Percentiles rank a stretch among this genome's conserved stretches.
phyloP scores from a whole-genome alignment of 2,888 invertebrate species.

The Drosophila atroscutellata region DNA sequence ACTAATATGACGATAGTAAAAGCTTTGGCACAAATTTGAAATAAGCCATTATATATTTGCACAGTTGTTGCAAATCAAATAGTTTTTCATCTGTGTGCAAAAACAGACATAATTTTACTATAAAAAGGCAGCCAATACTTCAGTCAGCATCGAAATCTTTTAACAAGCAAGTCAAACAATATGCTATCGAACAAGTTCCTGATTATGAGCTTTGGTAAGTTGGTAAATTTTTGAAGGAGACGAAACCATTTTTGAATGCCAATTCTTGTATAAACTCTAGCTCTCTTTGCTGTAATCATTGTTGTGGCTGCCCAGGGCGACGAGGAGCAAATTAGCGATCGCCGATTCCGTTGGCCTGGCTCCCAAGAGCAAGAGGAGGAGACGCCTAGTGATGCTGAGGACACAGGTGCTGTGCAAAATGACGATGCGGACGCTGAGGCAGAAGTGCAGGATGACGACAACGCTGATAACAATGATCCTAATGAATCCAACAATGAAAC shows the following conservation, averaged over 20 bases:
- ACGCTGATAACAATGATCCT: slow-evolving; percentile 1
- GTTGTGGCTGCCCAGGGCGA: slow-evolving; percentile 22
- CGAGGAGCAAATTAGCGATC: slow-evolving; percentile 56
- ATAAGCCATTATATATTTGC: slow-evolving; percentile 47
- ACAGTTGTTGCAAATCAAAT: slow-evolving; percentile 47
- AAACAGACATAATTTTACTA: slow-evolving; percentile 38
- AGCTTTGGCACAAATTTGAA: slow-evolving; percentile 21
- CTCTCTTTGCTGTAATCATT: slow-evolving; percentile 62
- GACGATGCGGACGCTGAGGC: not conserved
- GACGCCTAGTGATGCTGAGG: not conserved
- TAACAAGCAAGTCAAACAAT: slow-evolving; percentile 28
- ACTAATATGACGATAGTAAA: not conserved
- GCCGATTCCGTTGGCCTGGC: slow-evolving; percentile 65
- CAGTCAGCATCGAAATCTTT: slow-evolving; percentile 40
- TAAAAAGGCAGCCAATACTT: slow-evolving; percentile 46
- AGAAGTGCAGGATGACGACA: not conserved
- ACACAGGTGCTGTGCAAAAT: not conserved
- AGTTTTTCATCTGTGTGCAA: slow-evolving; percentile 15
- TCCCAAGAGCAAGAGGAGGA: slow-evolving; percentile 47
- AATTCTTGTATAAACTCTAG: slow-evolving; percentile 23
- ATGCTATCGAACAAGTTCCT: slow-evolving; percentile 64
- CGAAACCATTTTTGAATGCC: not conserved
- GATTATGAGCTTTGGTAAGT: slow-evolving; percentile 64
- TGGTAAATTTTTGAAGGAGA: not conserved
- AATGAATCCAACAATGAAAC: slow-evolving; percentile 8